These are phyloP conservation scores for Xyrauchen texanus DNA, from an alignment of 2,113 vertebrate genomes.

Conservation along the genomic window DNA sequence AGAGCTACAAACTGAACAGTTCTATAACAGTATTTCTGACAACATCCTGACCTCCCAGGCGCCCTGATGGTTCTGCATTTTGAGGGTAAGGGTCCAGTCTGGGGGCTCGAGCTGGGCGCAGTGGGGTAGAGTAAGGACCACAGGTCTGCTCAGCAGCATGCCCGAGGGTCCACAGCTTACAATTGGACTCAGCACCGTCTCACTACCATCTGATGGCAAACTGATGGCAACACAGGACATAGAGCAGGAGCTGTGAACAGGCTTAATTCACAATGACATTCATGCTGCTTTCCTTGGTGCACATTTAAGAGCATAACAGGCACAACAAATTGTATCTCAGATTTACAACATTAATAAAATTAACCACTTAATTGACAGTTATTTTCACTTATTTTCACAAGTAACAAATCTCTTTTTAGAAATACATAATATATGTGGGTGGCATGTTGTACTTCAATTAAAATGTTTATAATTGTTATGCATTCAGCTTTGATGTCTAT, in stretches of 20 bases:
- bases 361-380: too few relatives aligned
- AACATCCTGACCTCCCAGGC: slow-evolving; percentile 88
- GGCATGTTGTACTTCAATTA: too few relatives aligned
- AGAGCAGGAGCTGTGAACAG: not conserved
- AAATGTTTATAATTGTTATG: too few relatives aligned
- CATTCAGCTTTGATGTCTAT: too few relatives aligned
- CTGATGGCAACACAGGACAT: slow-evolving; percentile 63
- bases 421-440: too few relatives aligned
- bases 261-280: not conserved
- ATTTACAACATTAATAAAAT: too few relatives aligned
- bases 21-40: not conserved
- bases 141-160: slow-evolving; percentile 88
- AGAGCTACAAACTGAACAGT: too few relatives aligned
- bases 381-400: too few relatives aligned
- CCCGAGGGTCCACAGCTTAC: slow-evolving; percentile 94
- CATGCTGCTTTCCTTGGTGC: not conserved
- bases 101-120: slow-evolving; percentile 86
- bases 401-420: too few relatives aligned
- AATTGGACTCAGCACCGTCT: slow-evolving; percentile 90
- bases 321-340: not conserved
- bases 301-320: not conserved
- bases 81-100: slow-evolving; percentile 93
- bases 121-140: slow-evolving; percentile 92
- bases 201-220: slow-evolving; percentile 88
- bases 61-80: slow-evolving; percentile 94